Conservation (phyloP, 2,797 vertebrate genomes). For the Danio tinwini region DNA sequence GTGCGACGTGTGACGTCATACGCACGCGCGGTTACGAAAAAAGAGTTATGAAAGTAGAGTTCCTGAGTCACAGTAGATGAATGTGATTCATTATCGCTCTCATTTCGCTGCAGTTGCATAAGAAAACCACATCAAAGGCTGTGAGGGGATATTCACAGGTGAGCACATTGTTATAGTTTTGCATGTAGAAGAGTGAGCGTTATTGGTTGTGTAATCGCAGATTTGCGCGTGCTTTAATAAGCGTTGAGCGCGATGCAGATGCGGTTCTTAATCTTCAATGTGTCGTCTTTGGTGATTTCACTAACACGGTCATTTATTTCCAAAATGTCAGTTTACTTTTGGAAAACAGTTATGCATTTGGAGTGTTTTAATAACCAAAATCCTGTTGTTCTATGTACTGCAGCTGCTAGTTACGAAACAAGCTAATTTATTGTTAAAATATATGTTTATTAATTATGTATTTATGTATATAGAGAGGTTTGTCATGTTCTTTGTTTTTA, state of each 20-base stretch:
- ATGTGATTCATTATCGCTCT: background rate
- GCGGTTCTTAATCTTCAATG: background rate
- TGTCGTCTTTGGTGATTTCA: background rate
- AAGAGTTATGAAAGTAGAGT: constrained; percentile 38
- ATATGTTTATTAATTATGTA: no score
- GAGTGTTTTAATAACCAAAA: background rate
- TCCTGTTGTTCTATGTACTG: background rate
- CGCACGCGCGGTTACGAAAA: constrained; percentile 19
- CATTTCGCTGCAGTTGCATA: background rate
- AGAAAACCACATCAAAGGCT: background rate
- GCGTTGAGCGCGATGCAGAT: background rate
- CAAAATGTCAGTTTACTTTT: background rate
- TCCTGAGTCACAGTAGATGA: background rate
- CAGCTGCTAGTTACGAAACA: background rate
- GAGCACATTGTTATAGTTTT: background rate
- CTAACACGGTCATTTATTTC: background rate
- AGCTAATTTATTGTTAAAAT: no score
- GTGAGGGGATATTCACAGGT: background rate
- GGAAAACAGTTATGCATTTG: no score
- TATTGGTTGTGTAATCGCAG: background rate
- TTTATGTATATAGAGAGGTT: no score
- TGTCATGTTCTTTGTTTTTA: no score
- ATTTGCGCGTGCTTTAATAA: background rate
- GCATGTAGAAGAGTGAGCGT: background rate
- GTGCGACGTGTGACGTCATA: constrained; percentile 2